Evolutionary conservation across 2,797 vertebrate genomes (phyloP), one percentile per base, ranked within the genome.

Genomic region (Protosalanx chinensis): DNA sequence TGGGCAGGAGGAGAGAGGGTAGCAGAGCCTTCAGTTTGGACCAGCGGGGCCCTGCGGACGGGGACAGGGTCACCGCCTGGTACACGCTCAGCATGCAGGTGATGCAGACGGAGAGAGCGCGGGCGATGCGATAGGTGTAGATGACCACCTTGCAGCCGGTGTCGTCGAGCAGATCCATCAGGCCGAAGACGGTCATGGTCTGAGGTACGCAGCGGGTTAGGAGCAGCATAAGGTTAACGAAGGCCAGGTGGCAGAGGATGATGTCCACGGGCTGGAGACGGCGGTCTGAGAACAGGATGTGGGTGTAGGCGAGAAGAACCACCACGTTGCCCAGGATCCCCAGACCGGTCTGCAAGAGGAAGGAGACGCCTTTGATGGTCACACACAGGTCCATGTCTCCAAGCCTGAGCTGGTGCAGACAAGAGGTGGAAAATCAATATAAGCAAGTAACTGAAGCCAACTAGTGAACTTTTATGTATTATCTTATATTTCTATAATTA

Each of bases 11-110:
- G 0, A 93, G 79, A 67, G 79, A 80, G 1, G 92, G 85, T 16
- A 94, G 89, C 4, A 64, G 68, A 2, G 80, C 72, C 70, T 93
- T 94, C 59, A 93, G 16, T 32, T 66, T 83, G 20, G 84, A 84
- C 71, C 88, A 66, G 59, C 41, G 67, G 1, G 88, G 82, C 6
- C 88, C 84, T 2, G 81, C 27, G 0, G 67, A 73, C 0, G 93
- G 89, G 5, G 89, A 82, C 0, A 94, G 78, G 46, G 87, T 93
- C 56, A 90, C 69, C 0, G 91, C 91, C 83, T 94, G 93, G 73
- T 92, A 92, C 72, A 92, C 88, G 15, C 92, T 93, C 72, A 94
- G 89, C 91, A 93, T 92, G 82, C 92, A 93, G 58, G 93, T 94
- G 74, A 94, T 74, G 82, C 91, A 94, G 32, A 94, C 90, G 0